Base-by-base conservation (phyloP, 2,888 invertebrate species). In the Ecliptopera silaceata region DNA sequence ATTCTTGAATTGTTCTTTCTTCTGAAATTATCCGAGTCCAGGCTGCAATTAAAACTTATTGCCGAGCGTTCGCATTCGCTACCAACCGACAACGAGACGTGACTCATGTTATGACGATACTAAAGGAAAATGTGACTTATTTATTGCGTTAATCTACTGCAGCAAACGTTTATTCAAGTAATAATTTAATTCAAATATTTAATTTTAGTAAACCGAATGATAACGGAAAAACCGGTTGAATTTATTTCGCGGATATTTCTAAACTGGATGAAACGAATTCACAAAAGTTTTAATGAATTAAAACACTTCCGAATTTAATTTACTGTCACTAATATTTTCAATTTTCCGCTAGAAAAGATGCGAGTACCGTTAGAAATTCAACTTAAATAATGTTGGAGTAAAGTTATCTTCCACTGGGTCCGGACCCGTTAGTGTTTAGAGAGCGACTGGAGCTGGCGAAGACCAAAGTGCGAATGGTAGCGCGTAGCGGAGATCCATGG, bases 391-490 rank as follows among this genome's bases (percentile, higher is more conserved):
- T 73, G 56, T 71, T 70, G 49, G 79, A 76, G 64, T 71, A 74
- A 78, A 80, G 72, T 83, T 78, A 65, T 82, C 84, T 80, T 86
- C 78, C 78, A 84, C 81, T 75, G 67, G 68, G 64, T 63, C 69
- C 66, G 61, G 64, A 62, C 62, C 67, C 63, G 63, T 69, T 64
- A 63, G 61, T 65, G 46, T 38, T 56, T 39, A 73, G 75, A 69
- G 69, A 75, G 75, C 86, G 82, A 83, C 84, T 71, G 75, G 56
- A 70, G 75, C 73, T 56, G 74, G 65, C 75, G 83, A 76, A 76
- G 86, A 78, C 75, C 79, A 77, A 82, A 84, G 79, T 85, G 87
- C 87, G 89, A 91, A 87, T 92, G 86, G 78, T 77, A 75, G 82
- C 55, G 77, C 77, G 77, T 75, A 77, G 79, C 75, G 74, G 75